These are phyloP conservation scores for Coccyzus lansbergi DNA, from an alignment of 2,797 vertebrate species.

Conservation along the genomic window DNA sequence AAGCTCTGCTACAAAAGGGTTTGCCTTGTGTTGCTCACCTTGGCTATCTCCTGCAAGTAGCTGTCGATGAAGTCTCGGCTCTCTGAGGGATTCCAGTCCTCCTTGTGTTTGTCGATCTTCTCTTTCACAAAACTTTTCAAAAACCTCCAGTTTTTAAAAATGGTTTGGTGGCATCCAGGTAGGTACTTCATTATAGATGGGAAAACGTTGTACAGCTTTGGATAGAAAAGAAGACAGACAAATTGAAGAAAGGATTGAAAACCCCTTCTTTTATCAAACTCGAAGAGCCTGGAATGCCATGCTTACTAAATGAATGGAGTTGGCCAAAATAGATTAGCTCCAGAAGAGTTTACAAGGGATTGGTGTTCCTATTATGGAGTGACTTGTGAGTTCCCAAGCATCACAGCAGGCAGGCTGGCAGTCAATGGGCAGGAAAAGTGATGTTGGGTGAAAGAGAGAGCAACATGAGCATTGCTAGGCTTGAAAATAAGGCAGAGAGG, in stretches of 20 bases:
- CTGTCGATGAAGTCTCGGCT: slow-evolving; percentile 82
- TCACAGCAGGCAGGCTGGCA: not conserved
- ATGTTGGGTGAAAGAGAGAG: no score
- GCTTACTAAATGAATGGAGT: not conserved
- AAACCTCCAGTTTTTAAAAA: slow-evolving; percentile 13
- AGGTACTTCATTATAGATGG: slow-evolving; percentile 75
- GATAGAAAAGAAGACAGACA: not conserved
- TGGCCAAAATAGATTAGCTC: not conserved
- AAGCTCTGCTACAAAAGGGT: no score
- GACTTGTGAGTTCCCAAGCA: rapidly evolving
- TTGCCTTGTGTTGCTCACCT: slow-evolving; percentile 53
- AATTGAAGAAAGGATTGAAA: not conserved
- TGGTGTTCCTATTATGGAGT: not conserved
- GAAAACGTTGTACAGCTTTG: slow-evolving; percentile 69
- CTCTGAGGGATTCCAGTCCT: slow-evolving; percentile 72
- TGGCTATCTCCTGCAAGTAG: slow-evolving; percentile 82
- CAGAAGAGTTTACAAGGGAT: not conserved
- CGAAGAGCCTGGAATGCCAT: not conserved
- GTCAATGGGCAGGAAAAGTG: not conserved
- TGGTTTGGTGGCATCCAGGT: slow-evolving; percentile 78
- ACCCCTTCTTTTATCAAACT: not conserved
- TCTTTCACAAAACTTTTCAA: slow-evolving; percentile 60
- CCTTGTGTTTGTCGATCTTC: slow-evolving; percentile 74
- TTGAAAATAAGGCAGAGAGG: not conserved
- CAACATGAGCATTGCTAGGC: rapidly evolving